Evolutionary conservation across 2,113 vertebrate genomes (phyloP).

Genomic region (Lasiurus borealis): DNA sequence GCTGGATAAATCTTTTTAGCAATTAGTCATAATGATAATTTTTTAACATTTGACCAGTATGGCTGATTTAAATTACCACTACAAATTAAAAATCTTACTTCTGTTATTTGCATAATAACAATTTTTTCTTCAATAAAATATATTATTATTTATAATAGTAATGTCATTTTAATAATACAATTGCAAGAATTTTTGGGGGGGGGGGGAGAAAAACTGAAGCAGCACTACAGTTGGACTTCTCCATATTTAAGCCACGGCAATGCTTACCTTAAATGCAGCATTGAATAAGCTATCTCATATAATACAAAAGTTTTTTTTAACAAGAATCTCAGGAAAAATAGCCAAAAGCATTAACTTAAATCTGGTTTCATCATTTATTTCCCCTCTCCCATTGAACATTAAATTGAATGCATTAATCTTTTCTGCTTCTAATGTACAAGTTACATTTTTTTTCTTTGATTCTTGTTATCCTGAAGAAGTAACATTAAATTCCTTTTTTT

Average conservation of each 20-base stretch:
- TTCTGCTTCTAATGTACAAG: constrained; percentile 68
- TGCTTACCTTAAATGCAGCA: neutral
- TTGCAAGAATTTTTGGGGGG: neutral
- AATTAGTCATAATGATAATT: neutral
- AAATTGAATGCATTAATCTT: constrained; percentile 58
- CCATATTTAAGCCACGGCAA: neutral
- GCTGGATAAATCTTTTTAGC: neutral
- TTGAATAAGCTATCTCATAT: neutral
- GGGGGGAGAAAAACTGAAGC: neutral
- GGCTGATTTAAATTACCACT: neutral
- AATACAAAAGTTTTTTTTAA: neutral
- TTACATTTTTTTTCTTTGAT: constrained; percentile 65
- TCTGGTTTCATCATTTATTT: neutral
- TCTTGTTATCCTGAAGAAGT: constrained; percentile 78
- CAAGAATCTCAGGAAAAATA: neutral
- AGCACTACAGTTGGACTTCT: neutral
- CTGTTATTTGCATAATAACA: neutral
- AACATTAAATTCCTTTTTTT: constrained; percentile 79
- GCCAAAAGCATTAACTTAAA: constrained; percentile 13
- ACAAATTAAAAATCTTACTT: constrained; percentile 12
- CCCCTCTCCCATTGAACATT: neutral
- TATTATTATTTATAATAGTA: neutral
- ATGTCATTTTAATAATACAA: neutral
- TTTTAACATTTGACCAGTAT: neutral
- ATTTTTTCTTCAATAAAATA: constrained; percentile 9